Percentiles rank a stretch among this genome's conserved stretches.
Evolutionary conservation across 2,797 vertebrate species (phyloP).

Genomic region (Intellagama lesueurii): DNA sequence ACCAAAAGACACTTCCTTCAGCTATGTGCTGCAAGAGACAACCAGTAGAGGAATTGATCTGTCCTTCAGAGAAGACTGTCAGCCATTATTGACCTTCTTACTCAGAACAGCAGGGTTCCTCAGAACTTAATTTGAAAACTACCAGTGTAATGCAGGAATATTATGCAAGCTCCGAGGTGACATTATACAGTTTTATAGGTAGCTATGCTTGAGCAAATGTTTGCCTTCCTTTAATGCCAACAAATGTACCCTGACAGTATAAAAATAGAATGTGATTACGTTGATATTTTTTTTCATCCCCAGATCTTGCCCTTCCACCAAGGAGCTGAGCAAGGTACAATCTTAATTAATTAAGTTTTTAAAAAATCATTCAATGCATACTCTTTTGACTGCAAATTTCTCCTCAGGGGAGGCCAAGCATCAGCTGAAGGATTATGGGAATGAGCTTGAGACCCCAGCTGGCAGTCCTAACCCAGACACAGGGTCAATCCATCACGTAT

Average conservation of each 20-base stretch:
- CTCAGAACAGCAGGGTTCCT: not conserved
- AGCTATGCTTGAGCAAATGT: conserved; percentile 23
- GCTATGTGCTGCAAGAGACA: not conserved
- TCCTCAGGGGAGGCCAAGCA: too few species aligned
- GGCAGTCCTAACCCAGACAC: too few species aligned
- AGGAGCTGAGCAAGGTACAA: not conserved
- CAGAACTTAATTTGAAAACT: not conserved
- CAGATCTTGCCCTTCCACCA: not conserved
- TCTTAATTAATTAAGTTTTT: not conserved
- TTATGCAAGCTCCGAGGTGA: not conserved
- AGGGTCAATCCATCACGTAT: too few species aligned
- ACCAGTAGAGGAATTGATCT: not conserved
- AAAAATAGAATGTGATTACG: conserved; percentile 17
- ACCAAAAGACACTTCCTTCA: not conserved
- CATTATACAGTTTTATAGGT: conserved; percentile 2
- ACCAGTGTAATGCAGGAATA: not conserved
- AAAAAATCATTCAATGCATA: not conserved
- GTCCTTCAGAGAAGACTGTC: not conserved
- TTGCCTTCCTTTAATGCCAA: conserved; percentile 11
- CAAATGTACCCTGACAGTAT: not conserved
- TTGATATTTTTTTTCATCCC: not conserved
- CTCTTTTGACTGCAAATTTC: not conserved
- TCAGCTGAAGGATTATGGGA: too few species aligned
- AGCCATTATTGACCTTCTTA: not conserved
- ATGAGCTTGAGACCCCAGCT: too few species aligned